phyloP scores from a whole-genome alignment of 2,888 invertebrate genomes.

The Drosophila pseudotalamancana region DNA sequence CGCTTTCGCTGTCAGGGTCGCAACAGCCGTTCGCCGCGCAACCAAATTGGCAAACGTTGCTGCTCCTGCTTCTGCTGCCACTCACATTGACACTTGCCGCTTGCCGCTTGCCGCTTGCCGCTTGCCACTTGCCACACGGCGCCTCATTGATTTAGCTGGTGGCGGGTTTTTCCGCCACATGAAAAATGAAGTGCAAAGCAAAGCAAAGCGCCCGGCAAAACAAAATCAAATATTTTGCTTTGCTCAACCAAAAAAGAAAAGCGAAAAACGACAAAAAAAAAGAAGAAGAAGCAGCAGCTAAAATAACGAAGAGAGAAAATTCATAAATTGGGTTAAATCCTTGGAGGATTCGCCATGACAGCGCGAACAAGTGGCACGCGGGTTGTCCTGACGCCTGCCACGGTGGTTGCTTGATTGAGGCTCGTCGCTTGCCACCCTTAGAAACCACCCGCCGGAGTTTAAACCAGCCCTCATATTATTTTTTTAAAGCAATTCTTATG shows the following conservation, averaged over 20 bases:
- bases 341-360: slow-evolving; percentile 80
- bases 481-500: slow-evolving; percentile 33
- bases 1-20: slow-evolving; percentile 44
- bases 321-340: slow-evolving; percentile 82
- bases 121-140: slow-evolving; percentile 24
- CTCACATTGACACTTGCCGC: slow-evolving; percentile 65
- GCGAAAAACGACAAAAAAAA: slow-evolving; percentile 23
- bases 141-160: slow-evolving; percentile 59
- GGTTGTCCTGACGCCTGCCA: slow-evolving; percentile 48
- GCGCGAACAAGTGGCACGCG: slow-evolving; percentile 75
- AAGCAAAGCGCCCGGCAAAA: slow-evolving; percentile 61
- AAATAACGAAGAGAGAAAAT: slow-evolving; percentile 40
- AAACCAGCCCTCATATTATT: slow-evolving; percentile 38
- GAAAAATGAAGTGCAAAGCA: slow-evolving; percentile 76
- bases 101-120: slow-evolving; percentile 23
- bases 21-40: slow-evolving; percentile 47
- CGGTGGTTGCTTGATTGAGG: slow-evolving; percentile 52
- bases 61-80: slow-evolving; percentile 69
- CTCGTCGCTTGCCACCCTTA: slow-evolving; percentile 40
- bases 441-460: slow-evolving; percentile 32
- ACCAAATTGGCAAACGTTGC: slow-evolving; percentile 61
- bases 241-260: slow-evolving; percentile 21
- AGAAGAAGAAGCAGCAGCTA: slow-evolving; percentile 21
- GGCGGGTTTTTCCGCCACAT: slow-evolving; percentile 50
- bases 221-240: slow-evolving; percentile 77